These are phyloP conservation scores for Pogonophryne albipinna DNA, from an alignment of 2,797 vertebrate genomes.

Conservation along the genomic window DNA sequence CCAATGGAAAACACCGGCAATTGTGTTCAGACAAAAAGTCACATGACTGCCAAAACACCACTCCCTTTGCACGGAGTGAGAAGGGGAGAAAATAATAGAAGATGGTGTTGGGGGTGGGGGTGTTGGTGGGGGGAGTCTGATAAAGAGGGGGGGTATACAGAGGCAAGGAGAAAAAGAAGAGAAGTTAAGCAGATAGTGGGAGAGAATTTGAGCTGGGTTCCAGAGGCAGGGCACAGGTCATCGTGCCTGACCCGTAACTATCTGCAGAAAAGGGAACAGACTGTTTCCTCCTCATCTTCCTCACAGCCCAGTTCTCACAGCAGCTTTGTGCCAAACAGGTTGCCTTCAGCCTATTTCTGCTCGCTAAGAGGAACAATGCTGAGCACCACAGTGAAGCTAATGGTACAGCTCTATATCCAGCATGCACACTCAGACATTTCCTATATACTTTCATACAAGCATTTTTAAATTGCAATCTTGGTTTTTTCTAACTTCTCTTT, in stretches of 20 bases:
- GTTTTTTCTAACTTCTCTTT: too few species aligned
- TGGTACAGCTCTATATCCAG: constrained; percentile 23
- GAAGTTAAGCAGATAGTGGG: neutral
- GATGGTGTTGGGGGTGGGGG: constrained; percentile 11
- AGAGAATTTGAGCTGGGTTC: constrained; percentile 26
- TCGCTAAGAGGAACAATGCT: constrained; percentile 34
- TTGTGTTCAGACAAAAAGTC: constrained; percentile 87
- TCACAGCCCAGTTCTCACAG: constrained; percentile 16
- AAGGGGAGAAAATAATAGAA: constrained; percentile 31
- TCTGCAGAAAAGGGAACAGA: constrained; percentile 27
- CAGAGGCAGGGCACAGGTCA: constrained; percentile 44
- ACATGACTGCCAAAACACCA: constrained; percentile 83
- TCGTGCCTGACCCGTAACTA: neutral
- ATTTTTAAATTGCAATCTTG: too few species aligned
- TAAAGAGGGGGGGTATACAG: constrained; percentile 12
- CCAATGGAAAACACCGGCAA: constrained; percentile 86
- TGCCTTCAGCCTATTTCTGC: constrained; percentile 10
- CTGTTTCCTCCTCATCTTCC: constrained; percentile 33
- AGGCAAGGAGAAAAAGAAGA: constrained; percentile 11
- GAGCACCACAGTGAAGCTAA: constrained; percentile 31
- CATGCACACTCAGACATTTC: constrained; percentile 18
- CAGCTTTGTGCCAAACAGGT: constrained; percentile 21
- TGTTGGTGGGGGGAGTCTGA: constrained; percentile 6
- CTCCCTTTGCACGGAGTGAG: constrained; percentile 62
- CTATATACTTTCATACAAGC: constrained; percentile 18